Conservation (phyloP, 2,888 invertebrate species). For the Tupiocoris notatus region DNA sequence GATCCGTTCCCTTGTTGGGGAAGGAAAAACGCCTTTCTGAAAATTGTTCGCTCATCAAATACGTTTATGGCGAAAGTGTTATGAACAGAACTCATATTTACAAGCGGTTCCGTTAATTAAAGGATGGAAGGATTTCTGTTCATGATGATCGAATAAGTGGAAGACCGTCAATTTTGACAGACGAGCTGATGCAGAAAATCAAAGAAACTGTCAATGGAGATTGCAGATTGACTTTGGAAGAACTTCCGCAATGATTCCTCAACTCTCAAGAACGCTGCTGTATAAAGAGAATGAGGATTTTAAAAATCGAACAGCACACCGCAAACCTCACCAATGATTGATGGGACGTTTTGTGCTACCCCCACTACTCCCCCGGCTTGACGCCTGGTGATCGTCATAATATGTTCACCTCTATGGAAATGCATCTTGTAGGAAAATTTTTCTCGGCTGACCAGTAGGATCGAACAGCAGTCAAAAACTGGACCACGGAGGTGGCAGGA, state of each 20-base stretch:
- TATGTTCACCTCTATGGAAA: too few relatives aligned
- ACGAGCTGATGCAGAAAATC: slow-evolving; percentile 12
- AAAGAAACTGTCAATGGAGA: slow-evolving; percentile 24
- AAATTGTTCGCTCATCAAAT: slow-evolving; percentile 5
- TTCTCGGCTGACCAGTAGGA: too few relatives aligned
- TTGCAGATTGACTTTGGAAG: slow-evolving; percentile 20
- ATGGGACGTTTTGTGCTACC: too few relatives aligned
- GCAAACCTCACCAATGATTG: too few relatives aligned
- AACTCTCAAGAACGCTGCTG: slow-evolving; percentile 24
- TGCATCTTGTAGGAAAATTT: too few relatives aligned
- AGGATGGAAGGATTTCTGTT: slow-evolving; percentile 33
- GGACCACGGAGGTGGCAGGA: too few relatives aligned
- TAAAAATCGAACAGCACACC: too few relatives aligned
- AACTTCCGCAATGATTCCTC: slow-evolving; percentile 12
- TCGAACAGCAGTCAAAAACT: too few relatives aligned
- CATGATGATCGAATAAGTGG: slow-evolving; percentile 39
- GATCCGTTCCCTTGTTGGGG: too few relatives aligned
- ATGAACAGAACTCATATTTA: too few relatives aligned
- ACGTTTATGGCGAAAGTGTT: slow-evolving; percentile 6
- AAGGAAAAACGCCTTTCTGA: slow-evolving; percentile 4
- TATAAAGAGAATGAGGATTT: slow-evolving; percentile 47
- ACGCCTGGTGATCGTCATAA: too few relatives aligned
- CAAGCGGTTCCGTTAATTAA: slow-evolving; percentile 37
- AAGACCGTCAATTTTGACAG: slow-evolving; percentile 10
- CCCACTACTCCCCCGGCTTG: too few relatives aligned